phyloP scores from a whole-genome alignment of 2,888 invertebrate species.

The Amphiduros pacificus region DNA sequence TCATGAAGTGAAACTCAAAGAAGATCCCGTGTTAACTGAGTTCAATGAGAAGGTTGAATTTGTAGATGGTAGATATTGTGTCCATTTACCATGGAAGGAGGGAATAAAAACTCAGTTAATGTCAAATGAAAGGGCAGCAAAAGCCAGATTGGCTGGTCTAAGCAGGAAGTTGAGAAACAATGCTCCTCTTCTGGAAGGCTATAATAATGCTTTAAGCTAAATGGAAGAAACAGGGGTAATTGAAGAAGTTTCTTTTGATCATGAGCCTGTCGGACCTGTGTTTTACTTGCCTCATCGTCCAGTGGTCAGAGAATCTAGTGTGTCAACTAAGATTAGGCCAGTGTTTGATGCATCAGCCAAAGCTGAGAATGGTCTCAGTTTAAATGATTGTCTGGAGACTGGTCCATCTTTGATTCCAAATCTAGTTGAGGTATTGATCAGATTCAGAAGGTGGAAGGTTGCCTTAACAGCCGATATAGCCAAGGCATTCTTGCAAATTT shows the following conservation, averaged over 20 bases:
- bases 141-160: too few relatives aligned
- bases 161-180: neutral
- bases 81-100: constrained; percentile 4
- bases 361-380: neutral
- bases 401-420: too few relatives aligned
- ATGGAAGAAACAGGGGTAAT: neutral
- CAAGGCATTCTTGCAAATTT: constrained; percentile 12
- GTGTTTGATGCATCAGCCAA: constrained; percentile 6
- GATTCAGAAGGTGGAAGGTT: constrained; percentile 12
- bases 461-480: constrained; percentile 3
- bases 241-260: constrained; percentile 1
- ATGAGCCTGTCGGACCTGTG: too few relatives aligned
- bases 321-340: neutral
- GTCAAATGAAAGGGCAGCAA: too few relatives aligned
- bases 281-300: constrained; percentile 3
- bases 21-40: neutral
- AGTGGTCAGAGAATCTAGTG: neutral
- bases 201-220: neutral
- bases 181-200: neutral
- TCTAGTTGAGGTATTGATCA: constrained; percentile 11
- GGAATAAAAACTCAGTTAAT: too few relatives aligned
- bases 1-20: neutral
- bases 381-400: constrained; percentile 15
- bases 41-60: neutral
- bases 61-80: neutral